Evolutionary conservation across 2,888 invertebrate species (phyloP), one percentile per base, ranked within the genome.

Genomic region (Xestia ashworthii): DNA sequence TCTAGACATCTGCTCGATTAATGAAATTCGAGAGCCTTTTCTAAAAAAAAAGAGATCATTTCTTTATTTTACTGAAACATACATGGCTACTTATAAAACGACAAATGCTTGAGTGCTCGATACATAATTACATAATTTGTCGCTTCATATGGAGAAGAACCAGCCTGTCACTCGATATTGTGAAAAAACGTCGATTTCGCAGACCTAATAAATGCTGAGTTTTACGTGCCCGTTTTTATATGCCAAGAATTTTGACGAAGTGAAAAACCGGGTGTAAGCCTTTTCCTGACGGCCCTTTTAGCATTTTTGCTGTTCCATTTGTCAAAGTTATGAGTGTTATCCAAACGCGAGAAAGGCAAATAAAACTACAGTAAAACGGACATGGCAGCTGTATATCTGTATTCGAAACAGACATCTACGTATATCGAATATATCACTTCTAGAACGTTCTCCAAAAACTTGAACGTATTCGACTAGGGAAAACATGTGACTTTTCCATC

Each of bases 281-380:
- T 14, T 80, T 64, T 64, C 32, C 14, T 55, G 72, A n/a, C 55
- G 3, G 46, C 16, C 46, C 32, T 71, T 80, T 55, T 80, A 11
- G 9, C n/a, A 38, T 79, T 80, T 55, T 16, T n/a, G 14, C 62
- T 41, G 25, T 55, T 44, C 25, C 14, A 80, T 71, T 64, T 71
- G 41, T 80, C 55, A 58, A 65, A 71, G 64, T 48, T 78, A 50
- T 44, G 53, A 74, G 46, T 53, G 74, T 19, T 11, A 64, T 55
- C 3, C 53, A 55, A 74, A 67, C 32, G 9, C 41, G 67, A 25
- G 14, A 48, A 32, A 2, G 46, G 44, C 41, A 62, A 80, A 67
- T 80, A 72, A 78, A 71, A 58, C 6, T 58, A 25, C 55, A 66
- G 16, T 66, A 41, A 41, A 62, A 41, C 6, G 25, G n/a, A 44